Conservation (phyloP, 2,797 vertebrate genomes). For the Gymnothorax reevesii region DNA sequence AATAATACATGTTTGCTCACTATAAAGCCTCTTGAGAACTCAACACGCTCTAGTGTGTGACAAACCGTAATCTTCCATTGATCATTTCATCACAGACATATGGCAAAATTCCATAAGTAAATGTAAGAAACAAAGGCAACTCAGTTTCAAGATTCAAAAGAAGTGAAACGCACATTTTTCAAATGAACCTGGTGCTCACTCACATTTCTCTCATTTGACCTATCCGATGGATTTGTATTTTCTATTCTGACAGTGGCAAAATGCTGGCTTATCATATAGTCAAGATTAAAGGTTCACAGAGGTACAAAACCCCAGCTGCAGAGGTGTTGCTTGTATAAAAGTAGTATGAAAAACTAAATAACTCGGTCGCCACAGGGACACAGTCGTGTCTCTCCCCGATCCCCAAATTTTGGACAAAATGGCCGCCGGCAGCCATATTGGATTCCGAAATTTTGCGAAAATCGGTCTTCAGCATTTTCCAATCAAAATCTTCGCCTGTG, state of each 20-base stretch:
- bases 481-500: too few species aligned
- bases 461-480: too few species aligned
- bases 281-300: background rate
- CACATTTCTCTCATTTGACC: background rate
- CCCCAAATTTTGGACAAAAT: too few species aligned
- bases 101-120: background rate
- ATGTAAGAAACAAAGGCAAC: background rate
- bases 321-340: background rate
- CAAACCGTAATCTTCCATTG: background rate
- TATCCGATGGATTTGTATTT: background rate
- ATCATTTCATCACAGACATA: constrained; percentile 7
- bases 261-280: background rate
- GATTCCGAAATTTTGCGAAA: too few species aligned
- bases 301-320: background rate
- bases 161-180: background rate
- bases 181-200: background rate
- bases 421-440: too few species aligned
- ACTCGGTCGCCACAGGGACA: too few species aligned
- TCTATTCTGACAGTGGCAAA: background rate
- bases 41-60: constrained; percentile 7
- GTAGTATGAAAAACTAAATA: background rate
- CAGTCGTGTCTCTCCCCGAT: too few species aligned
- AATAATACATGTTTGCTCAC: constrained; percentile 62
- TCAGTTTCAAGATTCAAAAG: background rate
- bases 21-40: constrained; percentile 49